Conservation (phyloP, 2,797 vertebrate genomes). For the Arremon brunneinucha region DNA sequence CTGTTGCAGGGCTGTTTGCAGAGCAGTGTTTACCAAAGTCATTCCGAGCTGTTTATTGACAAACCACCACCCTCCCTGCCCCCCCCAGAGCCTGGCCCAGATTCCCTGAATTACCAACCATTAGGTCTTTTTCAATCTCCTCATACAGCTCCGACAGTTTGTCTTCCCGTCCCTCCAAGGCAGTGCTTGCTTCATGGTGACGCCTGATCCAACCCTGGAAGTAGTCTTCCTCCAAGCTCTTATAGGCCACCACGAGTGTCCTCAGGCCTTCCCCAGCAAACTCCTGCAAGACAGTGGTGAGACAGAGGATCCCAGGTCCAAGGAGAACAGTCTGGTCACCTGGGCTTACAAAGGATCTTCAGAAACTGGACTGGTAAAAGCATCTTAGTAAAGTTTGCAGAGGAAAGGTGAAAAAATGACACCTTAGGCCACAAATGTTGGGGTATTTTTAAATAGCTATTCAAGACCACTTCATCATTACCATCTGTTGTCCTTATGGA, state of each 20-base stretch:
- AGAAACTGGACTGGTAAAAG: background rate
- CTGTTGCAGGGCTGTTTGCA: background rate
- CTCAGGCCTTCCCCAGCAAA: slow-evolving; percentile 92
- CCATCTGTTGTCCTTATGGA: background rate
- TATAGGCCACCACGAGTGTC: slow-evolving; percentile 88
- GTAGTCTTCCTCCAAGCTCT: slow-evolving; percentile 80
- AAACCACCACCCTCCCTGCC: background rate
- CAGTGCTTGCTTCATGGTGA: slow-evolving; percentile 82
- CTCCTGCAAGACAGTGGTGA: slow-evolving; percentile 73
- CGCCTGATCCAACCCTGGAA: slow-evolving; percentile 79
- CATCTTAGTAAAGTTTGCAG: background rate
- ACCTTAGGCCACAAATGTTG: background rate
- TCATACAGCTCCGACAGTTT: slow-evolving; percentile 84
- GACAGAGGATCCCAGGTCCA: background rate
- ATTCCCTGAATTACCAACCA: slow-evolving; percentile 70
- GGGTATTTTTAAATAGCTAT: background rate
- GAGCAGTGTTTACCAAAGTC: slow-evolving; percentile 3
- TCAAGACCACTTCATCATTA: background rate
- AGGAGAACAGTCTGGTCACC: background rate
- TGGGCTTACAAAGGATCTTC: background rate
- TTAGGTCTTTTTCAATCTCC: slow-evolving; percentile 88
- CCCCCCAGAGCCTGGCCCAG: slow-evolving; percentile 17
- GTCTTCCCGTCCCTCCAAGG: slow-evolving; percentile 81
- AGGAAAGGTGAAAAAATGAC: background rate
- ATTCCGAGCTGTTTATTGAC: slow-evolving; percentile 35